phyloP scores from a whole-genome alignment of 2,113 vertebrate species.

The Trogon surrucura region DNA sequence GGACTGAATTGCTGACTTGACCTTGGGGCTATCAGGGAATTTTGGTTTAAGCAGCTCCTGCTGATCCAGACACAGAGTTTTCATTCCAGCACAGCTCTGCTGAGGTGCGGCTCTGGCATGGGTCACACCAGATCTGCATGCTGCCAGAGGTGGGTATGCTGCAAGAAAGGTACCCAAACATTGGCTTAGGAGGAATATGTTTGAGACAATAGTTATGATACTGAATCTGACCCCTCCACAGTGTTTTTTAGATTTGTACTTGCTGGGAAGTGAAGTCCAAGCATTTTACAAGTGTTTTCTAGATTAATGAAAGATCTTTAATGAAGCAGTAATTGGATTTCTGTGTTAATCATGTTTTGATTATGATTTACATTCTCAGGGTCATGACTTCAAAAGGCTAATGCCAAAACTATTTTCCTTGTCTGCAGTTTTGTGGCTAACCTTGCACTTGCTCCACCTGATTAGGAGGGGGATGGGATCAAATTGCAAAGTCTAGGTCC shows the following conservation, averaged over 20 bases:
- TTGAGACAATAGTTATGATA: background rate
- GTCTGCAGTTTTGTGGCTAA: background rate
- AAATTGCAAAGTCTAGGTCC: background rate
- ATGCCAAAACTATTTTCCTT: background rate
- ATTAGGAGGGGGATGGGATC: background rate
- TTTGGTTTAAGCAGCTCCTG: background rate
- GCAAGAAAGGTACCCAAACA: background rate
- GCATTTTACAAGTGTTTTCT: slow-evolving; percentile 27
- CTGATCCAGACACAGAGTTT: background rate
- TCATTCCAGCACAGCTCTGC: background rate
- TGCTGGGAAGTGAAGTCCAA: background rate
- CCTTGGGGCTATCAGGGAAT: background rate
- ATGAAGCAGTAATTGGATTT: slow-evolving; percentile 45
- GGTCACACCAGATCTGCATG: background rate
- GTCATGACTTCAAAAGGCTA: background rate
- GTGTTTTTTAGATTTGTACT: background rate
- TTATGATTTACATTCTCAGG: slow-evolving; percentile 26
- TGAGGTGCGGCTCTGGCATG: background rate
- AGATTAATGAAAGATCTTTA: slow-evolving; percentile 22
- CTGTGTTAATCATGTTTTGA: slow-evolving; percentile 45
- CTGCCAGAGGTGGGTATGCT: background rate
- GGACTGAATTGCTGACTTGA: background rate
- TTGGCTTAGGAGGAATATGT: background rate
- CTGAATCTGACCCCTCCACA: background rate
- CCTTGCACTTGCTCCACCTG: background rate